Base-by-base conservation (phyloP, 2,113 vertebrate species). In the Phodopus roborovskii region DNA sequence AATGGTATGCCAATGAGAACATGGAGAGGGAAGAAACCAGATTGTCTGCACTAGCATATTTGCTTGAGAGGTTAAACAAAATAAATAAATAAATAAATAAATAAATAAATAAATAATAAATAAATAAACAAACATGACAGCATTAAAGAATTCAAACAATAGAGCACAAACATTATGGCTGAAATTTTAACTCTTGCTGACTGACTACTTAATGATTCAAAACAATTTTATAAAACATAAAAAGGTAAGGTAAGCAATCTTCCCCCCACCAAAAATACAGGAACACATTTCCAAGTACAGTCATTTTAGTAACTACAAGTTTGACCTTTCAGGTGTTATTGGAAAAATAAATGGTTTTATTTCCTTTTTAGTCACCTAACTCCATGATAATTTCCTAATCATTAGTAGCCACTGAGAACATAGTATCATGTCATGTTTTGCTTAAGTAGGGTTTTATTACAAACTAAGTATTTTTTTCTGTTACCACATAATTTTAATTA, bases 1-100 rank as follows among this genome's bases (percentile, higher is more conserved):
- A 97, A 97, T 98, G 98, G 97, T 86, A 96, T 56, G 98, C 97
- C 98, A 98, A 98, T 98, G 98, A 97, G 96, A 98, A 98, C 98
- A 98, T 97, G 98, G 98, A 98, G 97, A 98, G 91, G 97, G 91
- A 92, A 98, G 97, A 98, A 98, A 98, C 98, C 98, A 98, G 98
- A 98, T 98, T 97, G 97, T 98, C 98, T 97, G 97, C 97, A 98
- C 96, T 97, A 98, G 97, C 94, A 96, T 97, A 97, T 96, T 88
- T 97, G 86, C 93, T 97, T 85, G 83, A 92, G 50, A 96, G 64
- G 84, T 97, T 87, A 97, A 97, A 98, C n/a, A 92, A 95, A 96
- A 95, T 92, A 91, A 93, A 96, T 7, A 64, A 26, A 64, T 24
- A 74, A 42, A 66, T 74, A 74, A 94, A 97, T 9, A 64, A 26